Evolutionary conservation across 2,888 invertebrate genomes (phyloP).

Genomic region (Nomada fucata): DNA sequence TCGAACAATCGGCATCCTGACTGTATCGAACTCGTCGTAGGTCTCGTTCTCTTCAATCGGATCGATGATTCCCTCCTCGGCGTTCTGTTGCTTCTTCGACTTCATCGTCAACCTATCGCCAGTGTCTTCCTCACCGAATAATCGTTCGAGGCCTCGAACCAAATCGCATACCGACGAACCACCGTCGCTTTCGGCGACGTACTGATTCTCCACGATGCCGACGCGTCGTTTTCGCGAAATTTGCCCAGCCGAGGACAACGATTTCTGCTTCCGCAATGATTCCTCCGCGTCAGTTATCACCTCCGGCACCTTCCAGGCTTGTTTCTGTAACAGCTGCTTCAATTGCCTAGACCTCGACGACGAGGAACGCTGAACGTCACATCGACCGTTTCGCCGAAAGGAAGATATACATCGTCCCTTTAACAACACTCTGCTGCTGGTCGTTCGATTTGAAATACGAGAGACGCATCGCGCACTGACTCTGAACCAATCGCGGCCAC

Average conservation of each 20-base stretch:
- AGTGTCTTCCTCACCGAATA: slow-evolving; percentile 42
- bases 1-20: slow-evolving; percentile 73
- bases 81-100: slow-evolving; percentile 59
- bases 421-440: slow-evolving; percentile 23
- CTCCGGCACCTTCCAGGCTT: neutral
- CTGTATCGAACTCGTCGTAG: slow-evolving; percentile 77
- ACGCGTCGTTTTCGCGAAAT: slow-evolving; percentile 62
- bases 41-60: slow-evolving; percentile 74
- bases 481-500: slow-evolving; percentile 53
- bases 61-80: slow-evolving; percentile 47
- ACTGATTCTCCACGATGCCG: slow-evolving; percentile 68
- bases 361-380: slow-evolving; percentile 18
- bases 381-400: slow-evolving; percentile 31
- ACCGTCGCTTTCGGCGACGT: slow-evolving; percentile 54
- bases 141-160: slow-evolving; percentile 50
- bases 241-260: slow-evolving; percentile 31
- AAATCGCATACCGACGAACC: slow-evolving; percentile 60
- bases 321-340: slow-evolving; percentile 32
- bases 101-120: slow-evolving; percentile 64
- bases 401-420: slow-evolving; percentile 49
- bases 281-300: slow-evolving; percentile 4
- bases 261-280: slow-evolving; percentile 10
- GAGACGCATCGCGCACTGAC: slow-evolving; percentile 55
- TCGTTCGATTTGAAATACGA: slow-evolving; percentile 57
- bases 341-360: neutral